Evolutionary conservation across 1,140 invertebrate species (phyloP).

Genomic region (Heliconius hewitsoni): DNA sequence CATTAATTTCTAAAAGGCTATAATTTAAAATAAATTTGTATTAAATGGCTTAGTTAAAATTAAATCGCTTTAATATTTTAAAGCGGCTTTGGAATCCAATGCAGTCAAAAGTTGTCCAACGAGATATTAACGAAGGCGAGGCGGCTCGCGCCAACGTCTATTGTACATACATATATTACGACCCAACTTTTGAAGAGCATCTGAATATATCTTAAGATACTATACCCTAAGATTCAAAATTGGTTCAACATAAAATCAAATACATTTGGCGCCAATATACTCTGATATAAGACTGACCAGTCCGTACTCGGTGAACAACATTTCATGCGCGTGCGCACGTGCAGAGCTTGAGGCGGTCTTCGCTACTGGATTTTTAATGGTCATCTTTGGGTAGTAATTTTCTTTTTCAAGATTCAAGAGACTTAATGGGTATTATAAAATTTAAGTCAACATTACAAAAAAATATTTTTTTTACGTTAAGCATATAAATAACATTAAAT

Average conservation of each 20-base stretch:
- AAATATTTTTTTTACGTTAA: too few relatives aligned
- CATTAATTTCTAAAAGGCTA: conserved; percentile 23
- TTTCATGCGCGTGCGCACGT: conserved; percentile 60
- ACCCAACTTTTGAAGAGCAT: conserved; percentile 26
- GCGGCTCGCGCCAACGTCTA: conserved; percentile 45
- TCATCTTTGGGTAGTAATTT: conserved; percentile 52
- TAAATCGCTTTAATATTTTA: conserved; percentile 37
- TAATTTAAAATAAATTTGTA: conserved; percentile 34
- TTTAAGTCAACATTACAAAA: too few relatives aligned
- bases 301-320: conserved; percentile 50
- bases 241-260: neutral
- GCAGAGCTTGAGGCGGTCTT: conserved; percentile 56
- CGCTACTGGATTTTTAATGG: conserved; percentile 73
- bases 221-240: neutral
- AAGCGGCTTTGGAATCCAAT: conserved; percentile 45
- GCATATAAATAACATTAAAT: too few relatives aligned
- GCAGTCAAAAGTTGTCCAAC: conserved; percentile 64
- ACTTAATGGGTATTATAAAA: neutral
- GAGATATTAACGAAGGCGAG: conserved; percentile 46
- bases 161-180: conserved; percentile 13
- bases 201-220: neutral
- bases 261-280: conserved; percentile 25
- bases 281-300: conserved; percentile 36
- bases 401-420: conserved; percentile 38
- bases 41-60: conserved; percentile 31